Conservation (phyloP, 2,797 vertebrate genomes). For the Chelon labrosus region DNA sequence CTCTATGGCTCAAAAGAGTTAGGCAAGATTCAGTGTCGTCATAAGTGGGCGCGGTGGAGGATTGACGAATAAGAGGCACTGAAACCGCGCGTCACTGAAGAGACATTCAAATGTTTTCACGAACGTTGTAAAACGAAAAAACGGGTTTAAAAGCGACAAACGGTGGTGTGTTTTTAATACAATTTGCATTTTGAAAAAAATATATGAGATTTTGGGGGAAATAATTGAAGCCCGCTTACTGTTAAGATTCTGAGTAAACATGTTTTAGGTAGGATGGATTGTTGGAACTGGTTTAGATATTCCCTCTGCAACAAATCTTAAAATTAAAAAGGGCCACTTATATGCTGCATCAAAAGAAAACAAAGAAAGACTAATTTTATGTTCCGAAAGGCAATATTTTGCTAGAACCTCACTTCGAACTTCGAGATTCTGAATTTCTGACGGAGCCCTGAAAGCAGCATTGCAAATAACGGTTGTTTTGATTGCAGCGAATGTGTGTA, state of each 20-base stretch:
- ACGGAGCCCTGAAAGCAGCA: neutral
- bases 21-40: constrained; percentile 51
- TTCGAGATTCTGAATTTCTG: rapidly evolving
- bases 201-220: neutral
- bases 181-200: neutral
- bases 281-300: neutral
- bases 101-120: neutral
- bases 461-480: constrained; percentile 62
- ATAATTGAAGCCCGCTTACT: rapidly evolving
- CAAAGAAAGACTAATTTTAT: rapidly evolving
- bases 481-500: constrained; percentile 57
- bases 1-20: constrained; percentile 46
- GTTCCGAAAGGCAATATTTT: rapidly evolving
- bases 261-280: neutral
- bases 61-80: constrained; percentile 66
- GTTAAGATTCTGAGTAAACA: neutral
- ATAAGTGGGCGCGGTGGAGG: constrained; percentile 73
- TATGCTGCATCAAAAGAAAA: neutral
- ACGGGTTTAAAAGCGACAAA: neutral
- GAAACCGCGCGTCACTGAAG: constrained; percentile 39
- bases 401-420: rapidly evolving
- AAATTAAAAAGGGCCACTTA: rapidly evolving
- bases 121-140: neutral
- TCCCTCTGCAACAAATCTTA: neutral
- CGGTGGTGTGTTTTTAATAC: neutral